Conservation (phyloP, 2,888 invertebrate genomes). For the Limnephilus lunatus region DNA sequence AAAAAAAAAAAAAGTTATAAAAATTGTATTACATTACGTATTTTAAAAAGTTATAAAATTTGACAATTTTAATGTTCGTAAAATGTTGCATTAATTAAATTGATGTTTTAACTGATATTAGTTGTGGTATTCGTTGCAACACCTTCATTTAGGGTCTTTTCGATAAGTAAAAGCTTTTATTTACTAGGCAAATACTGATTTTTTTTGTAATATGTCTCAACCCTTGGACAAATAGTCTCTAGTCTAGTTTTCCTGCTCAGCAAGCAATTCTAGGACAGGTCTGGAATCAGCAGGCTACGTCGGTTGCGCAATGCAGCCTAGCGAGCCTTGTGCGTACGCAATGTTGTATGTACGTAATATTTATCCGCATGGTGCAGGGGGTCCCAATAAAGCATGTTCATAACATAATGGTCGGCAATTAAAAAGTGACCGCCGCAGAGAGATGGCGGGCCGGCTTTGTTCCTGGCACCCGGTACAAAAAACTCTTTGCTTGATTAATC, state of each 20-base stretch:
- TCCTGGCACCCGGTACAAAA: conserved; percentile 53
- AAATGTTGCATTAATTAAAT: no score
- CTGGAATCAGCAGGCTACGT: background rate
- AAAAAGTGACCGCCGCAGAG: conserved; percentile 60
- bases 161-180: no score
- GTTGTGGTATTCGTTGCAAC: no score
- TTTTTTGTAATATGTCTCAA: no score
- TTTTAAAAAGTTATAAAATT: no score
- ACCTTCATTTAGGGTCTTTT: no score
- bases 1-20: no score
- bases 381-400: conserved; percentile 62
- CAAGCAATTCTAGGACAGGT: background rate
- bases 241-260: background rate
- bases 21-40: no score
- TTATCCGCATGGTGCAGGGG: conserved; percentile 57
- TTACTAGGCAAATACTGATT: no score
- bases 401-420: conserved; percentile 63
- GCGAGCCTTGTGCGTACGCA: background rate
- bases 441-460: conserved; percentile 55
- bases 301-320: conserved; percentile 8
- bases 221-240: no score
- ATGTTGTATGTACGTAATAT: conserved; percentile 26
- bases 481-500: conserved; percentile 62
- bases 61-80: no score
- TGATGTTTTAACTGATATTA: no score